phyloP scores from a whole-genome alignment of 2,113 vertebrate genomes.

The Dolichotis patagonum region DNA sequence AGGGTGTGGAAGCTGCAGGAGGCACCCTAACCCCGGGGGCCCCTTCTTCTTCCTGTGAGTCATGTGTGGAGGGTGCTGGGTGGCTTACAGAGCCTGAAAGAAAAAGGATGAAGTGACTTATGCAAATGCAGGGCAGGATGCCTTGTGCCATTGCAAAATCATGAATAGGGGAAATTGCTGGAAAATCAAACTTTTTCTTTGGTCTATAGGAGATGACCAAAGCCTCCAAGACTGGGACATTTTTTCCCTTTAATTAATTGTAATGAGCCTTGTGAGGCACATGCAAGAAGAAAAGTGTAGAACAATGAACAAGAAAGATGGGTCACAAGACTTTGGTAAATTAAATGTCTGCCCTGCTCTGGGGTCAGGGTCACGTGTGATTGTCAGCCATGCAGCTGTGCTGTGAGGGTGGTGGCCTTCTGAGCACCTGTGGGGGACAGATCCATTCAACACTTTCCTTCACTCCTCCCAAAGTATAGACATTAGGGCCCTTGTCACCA shows the following conservation, averaged over 20 bases:
- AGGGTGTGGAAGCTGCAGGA: background rate
- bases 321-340: background rate
- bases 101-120: slow-evolving; percentile 54
- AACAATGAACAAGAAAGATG: background rate
- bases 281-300: background rate
- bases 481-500: background rate
- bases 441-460: background rate
- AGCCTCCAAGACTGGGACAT: background rate
- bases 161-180: slow-evolving; percentile 18
- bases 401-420: background rate
- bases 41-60: background rate
- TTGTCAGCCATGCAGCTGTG: background rate
- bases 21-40: background rate
- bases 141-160: slow-evolving; percentile 54
- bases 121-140: slow-evolving; percentile 63
- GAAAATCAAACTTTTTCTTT: slow-evolving; percentile 62
- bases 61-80: background rate
- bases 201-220: slow-evolving; percentile 61
- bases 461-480: background rate
- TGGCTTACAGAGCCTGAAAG: background rate
- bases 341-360: background rate
- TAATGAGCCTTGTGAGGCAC: background rate
- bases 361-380: background rate
- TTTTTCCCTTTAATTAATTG: background rate
- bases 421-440: rapidly evolving